Evolutionary conservation across 2,888 invertebrate species (phyloP), one percentile per base, ranked within the genome.

Genomic region (Philopedon plagiatum): DNA sequence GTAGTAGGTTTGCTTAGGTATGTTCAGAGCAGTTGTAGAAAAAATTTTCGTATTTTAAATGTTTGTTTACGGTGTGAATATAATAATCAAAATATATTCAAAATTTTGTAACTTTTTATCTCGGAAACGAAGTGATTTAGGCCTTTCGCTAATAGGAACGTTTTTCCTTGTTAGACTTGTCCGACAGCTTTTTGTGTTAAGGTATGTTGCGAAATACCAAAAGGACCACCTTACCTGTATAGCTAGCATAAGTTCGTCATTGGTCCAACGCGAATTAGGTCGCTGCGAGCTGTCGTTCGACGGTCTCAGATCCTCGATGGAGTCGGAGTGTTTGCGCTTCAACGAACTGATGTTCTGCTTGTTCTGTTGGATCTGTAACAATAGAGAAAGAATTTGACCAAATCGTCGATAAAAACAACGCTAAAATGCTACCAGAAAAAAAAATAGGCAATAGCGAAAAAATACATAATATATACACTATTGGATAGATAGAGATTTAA

Each of bases 341-440:
- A 95, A 87, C 51, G 94, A 91, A 82, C 96, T 96, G 76, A 97
- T 90, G 81, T 93, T 91, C 85, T 98, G 98, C 83, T 98, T 97
- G 86, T 97, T 97, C 78, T 93, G 93, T 86, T 98, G 98, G 67
- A 98, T 96, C 97, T 97, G 86, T 49, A 85, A 86, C 82, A 83
- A 82, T 11, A 29, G 57, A 70, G 29, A 68, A 39, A 37, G 5
- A 0, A 64, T 54, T 21, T 18, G 29, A 54, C 15, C 15, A 15
- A 8, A 18, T 29, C 9, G 5, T 54, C 11, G 4, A 5, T 26
- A 9, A 11, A 44, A 41, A 29, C n/a, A 46, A 2, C 11, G 19
- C 26, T 5, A 26, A 3, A 26, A 26, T 26, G 34, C 34, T 34
- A 23, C 7, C 11, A 41, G 37, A 18, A 57, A 9, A 32, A 13